Conservation (phyloP, 92 coral and sea anemone species). For the Scolanthus callimorphus region DNA sequence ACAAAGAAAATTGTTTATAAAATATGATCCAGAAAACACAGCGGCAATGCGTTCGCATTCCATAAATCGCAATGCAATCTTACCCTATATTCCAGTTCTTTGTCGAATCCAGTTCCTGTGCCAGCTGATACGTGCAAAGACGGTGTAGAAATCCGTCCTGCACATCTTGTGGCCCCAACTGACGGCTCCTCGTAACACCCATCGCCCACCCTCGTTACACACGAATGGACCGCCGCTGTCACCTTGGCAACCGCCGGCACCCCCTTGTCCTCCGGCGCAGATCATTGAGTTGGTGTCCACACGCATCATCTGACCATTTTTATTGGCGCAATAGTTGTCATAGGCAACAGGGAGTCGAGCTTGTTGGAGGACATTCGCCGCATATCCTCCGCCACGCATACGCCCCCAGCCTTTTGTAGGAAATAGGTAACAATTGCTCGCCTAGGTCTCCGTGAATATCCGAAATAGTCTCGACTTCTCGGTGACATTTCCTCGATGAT, state of each 20-base stretch:
- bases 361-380: slow-evolving; percentile 31
- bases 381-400: slow-evolving; percentile 27
- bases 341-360: slow-evolving; percentile 35
- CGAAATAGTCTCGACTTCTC: too few relatives aligned
- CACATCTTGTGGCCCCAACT: slow-evolving; percentile 80
- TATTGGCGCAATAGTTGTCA: slow-evolving; percentile 1
- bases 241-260: slow-evolving; percentile 69
- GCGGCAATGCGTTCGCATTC: not conserved
- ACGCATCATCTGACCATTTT: not conserved
- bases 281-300: slow-evolving; percentile 38
- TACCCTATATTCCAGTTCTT: slow-evolving; percentile 33
- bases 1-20: too few relatives aligned
- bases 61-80: too few relatives aligned
- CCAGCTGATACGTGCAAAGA: slow-evolving; percentile 75
- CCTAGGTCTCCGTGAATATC: too few relatives aligned
- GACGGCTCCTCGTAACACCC: slow-evolving; percentile 84
- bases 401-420: slow-evolving; percentile 53
- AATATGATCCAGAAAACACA: not conserved
- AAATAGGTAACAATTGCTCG: too few relatives aligned
- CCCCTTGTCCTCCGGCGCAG: slow-evolving; percentile 30
- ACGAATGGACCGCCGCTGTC: slow-evolving; percentile 96
- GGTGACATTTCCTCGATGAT: too few relatives aligned
- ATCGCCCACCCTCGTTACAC: slow-evolving; percentile 69
- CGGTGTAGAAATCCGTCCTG: slow-evolving; percentile 67
- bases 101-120: slow-evolving; percentile 70